Percentiles rank a stretch among this genome's conserved stretches.
phyloP scores from a whole-genome alignment of 2,888 invertebrate genomes.

The Caenorhabditis drosophilae region DNA sequence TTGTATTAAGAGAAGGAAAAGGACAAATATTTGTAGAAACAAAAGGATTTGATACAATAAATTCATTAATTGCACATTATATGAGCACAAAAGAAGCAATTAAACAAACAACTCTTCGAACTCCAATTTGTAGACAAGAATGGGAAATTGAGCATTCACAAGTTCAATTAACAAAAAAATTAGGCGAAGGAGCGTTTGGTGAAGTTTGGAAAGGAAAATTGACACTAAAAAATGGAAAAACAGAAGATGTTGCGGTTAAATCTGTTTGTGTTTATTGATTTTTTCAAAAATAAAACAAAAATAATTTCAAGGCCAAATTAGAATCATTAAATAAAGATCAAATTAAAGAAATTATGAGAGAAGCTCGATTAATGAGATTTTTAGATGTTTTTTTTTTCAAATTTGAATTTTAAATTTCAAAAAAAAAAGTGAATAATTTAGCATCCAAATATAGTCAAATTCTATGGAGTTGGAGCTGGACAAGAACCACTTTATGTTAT shows the following conservation, averaged over 20 bases:
- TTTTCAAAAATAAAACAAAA: not conserved
- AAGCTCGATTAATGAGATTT: constrained; percentile 54
- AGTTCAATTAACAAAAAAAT: constrained; percentile 50
- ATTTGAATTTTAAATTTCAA: too few species aligned
- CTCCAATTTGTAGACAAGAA: constrained; percentile 39
- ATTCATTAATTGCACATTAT: constrained; percentile 24
- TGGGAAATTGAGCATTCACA: constrained; percentile 60
- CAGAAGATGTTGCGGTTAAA: constrained; percentile 30
- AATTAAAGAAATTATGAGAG: constrained; percentile 58
- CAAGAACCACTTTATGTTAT: constrained; percentile 56
- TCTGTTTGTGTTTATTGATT: constrained; percentile 1
- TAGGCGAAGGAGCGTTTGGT: constrained; percentile 63
- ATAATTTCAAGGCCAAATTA: constrained; percentile 40
- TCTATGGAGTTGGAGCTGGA: constrained; percentile 52
- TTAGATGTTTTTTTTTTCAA: too few species aligned
- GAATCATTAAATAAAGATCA: constrained; percentile 55
- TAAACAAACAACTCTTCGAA: constrained; percentile 22
- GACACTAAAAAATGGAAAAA: constrained; percentile 28
- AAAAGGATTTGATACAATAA: constrained; percentile 33
- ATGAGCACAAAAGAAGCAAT: constrained; percentile 35
- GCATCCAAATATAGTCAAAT: constrained; percentile 54
- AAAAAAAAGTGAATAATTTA: too few species aligned
- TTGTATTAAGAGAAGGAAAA: constrained; percentile 22
- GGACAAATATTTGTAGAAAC: constrained; percentile 34
- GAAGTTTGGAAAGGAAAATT: constrained; percentile 48